A percentile compares a stretch with the other conserved stretches of the same genome.
These are phyloP conservation scores for Galleria mellonella DNA, from an alignment of 1,140 invertebrate genomes.

Conservation along the genomic window DNA sequence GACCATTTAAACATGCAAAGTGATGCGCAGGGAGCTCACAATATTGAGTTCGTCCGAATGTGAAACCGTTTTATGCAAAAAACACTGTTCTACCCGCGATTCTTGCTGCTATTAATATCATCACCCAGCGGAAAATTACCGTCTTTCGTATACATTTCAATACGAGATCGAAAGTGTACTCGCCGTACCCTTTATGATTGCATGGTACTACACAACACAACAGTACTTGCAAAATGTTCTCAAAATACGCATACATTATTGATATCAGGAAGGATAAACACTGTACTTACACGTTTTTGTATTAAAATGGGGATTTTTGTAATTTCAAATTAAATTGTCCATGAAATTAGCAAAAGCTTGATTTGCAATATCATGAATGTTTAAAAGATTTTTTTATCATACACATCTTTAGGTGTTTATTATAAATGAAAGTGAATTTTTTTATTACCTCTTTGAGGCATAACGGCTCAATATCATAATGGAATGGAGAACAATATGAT, in stretches of 20 bases:
- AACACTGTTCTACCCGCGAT: slow-evolving; percentile 37
- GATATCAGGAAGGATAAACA: slow-evolving; percentile 36
- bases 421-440: too few species aligned
- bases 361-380: slow-evolving; percentile 1
- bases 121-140: slow-evolving; percentile 60
- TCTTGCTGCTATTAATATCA: slow-evolving; percentile 51
- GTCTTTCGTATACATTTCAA: slow-evolving; percentile 62
- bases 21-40: slow-evolving; percentile 23
- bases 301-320: slow-evolving; percentile 32
- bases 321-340: slow-evolving; percentile 49
- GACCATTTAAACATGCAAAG: slow-evolving; percentile 32
- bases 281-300: slow-evolving; percentile 32
- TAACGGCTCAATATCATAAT: too few species aligned
- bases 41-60: slow-evolving; percentile 26
- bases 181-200: slow-evolving; percentile 31
- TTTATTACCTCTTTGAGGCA: too few species aligned
- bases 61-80: slow-evolving; percentile 47
- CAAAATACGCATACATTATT: slow-evolving; percentile 55
- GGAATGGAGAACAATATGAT: too few species aligned
- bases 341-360: slow-evolving; percentile 36
- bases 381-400: too few species aligned
- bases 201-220: slow-evolving; percentile 34
- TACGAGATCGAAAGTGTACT: slow-evolving; percentile 45
- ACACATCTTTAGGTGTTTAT: too few species aligned
- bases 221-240: slow-evolving; percentile 29